phyloP scores from a whole-genome alignment of 2,113 vertebrate species.

The Pygoscelis antarcticus region DNA sequence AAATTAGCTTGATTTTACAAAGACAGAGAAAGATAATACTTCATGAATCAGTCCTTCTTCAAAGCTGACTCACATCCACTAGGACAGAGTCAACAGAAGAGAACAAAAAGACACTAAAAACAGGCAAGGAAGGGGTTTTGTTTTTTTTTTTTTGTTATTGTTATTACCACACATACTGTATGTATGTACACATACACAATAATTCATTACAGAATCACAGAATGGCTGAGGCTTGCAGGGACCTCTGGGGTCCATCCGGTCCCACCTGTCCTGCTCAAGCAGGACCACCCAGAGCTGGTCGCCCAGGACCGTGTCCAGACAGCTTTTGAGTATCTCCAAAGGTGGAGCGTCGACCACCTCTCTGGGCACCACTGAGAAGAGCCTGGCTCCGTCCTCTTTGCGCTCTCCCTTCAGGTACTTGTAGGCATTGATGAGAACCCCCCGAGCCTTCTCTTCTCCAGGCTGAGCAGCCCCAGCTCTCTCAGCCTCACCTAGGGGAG shows the following conservation, averaged over 20 bases:
- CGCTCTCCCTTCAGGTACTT: not conserved
- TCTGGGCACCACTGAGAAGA: not conserved
- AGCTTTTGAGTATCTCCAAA: not conserved
- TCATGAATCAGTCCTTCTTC: not conserved
- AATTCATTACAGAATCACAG: not conserved
- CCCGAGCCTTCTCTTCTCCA: not conserved
- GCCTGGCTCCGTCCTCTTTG: not conserved
- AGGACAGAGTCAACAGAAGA: not conserved
- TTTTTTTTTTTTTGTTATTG: not conserved
- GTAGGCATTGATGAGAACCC: rapidly evolving
- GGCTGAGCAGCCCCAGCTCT: not conserved
- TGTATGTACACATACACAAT: rapidly evolving
- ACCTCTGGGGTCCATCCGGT: not conserved
- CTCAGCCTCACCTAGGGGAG: not conserved
- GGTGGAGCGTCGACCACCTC: rapidly evolving
- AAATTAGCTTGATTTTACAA: not conserved
- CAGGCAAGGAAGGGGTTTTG: rapidly evolving
- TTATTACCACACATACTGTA: not conserved
- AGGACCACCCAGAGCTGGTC: not conserved
- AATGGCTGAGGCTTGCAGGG: not conserved
- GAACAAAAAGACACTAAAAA: not conserved
- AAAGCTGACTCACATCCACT: not conserved
- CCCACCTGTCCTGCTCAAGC: not conserved
- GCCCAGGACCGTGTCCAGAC: rapidly evolving
- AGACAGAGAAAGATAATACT: not conserved